Percentiles rank a stretch among this genome's conserved stretches.
These are phyloP conservation scores for Anguilla rostrata DNA, from an alignment of 2,113 vertebrate species.

Conservation along the genomic window DNA sequence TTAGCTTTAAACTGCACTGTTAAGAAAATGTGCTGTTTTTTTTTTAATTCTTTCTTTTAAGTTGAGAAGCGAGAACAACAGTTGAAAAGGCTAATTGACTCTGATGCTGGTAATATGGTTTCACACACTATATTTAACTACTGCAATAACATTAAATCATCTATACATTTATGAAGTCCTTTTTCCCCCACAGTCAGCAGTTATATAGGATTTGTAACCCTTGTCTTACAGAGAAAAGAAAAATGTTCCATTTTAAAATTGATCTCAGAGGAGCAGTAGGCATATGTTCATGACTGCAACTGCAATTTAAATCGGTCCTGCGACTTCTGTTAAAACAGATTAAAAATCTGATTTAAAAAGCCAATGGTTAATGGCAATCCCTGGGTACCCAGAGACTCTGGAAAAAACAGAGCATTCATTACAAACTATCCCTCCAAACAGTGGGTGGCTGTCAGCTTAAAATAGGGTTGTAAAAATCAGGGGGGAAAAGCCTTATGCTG, in stretches of 20 bases:
- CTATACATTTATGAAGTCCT: neutral
- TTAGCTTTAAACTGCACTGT: too few species aligned
- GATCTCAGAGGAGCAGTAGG: neutral
- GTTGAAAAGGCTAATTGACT: slow-evolving; percentile 14
- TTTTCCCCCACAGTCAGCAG: slow-evolving; percentile 5
- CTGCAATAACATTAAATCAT: neutral
- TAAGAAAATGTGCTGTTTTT: too few species aligned
- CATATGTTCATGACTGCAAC: neutral
- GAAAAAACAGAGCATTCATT: neutral
- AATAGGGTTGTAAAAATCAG: neutral
- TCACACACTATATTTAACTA: neutral
- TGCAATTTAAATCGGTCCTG: neutral
- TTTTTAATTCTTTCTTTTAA: neutral
- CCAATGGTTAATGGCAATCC: neutral
- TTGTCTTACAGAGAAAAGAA: slow-evolving; percentile 5
- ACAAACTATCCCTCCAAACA: neutral
- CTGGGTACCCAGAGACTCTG: neutral
- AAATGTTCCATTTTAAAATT: neutral
- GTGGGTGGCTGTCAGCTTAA: neutral
- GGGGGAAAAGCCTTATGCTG: too few species aligned
- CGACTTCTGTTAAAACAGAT: neutral
- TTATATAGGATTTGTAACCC: slow-evolving; percentile 6
- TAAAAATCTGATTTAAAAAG: neutral
- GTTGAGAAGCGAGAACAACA: neutral
- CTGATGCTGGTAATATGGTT: neutral